Evolutionary conservation across 2,113 vertebrate genomes (phyloP), one percentile per base, ranked within the genome.

Genomic region (Paracanthobrama guichenoti): DNA sequence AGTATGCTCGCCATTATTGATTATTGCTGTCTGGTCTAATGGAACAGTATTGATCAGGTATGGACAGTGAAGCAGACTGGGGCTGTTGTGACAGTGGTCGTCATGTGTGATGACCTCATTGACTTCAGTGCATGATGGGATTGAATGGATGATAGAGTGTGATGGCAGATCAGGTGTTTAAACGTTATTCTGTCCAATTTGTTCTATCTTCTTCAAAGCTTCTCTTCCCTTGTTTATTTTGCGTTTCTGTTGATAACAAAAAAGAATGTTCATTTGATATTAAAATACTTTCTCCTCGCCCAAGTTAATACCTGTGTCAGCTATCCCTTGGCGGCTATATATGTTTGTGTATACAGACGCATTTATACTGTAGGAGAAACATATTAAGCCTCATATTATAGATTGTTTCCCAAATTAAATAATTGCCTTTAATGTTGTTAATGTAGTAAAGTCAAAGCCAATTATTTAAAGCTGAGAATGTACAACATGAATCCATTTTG

Each of bases 11-110:
- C n/a, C 8, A 48, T 55, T 79, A 87, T 87, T 24, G 83, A 87
- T 85, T 73, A 71, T 48, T 64, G 31, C 31, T 64, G 79, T 73
- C 80, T 84, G 79, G 53, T 20, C 71, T 77, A 48, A 87, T 79
- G 73, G 79, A 85, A 62, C 83, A 22, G 14, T 78, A 79, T 82
- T 64, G 83, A 73, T 53, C 66, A 35, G 80, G 44, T 28, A 10
- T 62, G 35, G 55, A 79, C 24, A 28, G 53, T 46, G 77, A 60
- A 64, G 42, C 77, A 64, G 39, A 78, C 75, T 16, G 31, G 46
- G 81, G 53, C 26, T 66, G 13, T 74, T 85, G 84, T 85, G 84
- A 59, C 66, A 44, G 75, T n/a, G 64, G 64, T 35, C 8, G 18
- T 35, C 64, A 67, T 67, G 28, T 74, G 44, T 46, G n/a, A 46